phyloP scores from a whole-genome alignment of 2,113 vertebrate genomes.

The Campylomormyrus tamandua region DNA sequence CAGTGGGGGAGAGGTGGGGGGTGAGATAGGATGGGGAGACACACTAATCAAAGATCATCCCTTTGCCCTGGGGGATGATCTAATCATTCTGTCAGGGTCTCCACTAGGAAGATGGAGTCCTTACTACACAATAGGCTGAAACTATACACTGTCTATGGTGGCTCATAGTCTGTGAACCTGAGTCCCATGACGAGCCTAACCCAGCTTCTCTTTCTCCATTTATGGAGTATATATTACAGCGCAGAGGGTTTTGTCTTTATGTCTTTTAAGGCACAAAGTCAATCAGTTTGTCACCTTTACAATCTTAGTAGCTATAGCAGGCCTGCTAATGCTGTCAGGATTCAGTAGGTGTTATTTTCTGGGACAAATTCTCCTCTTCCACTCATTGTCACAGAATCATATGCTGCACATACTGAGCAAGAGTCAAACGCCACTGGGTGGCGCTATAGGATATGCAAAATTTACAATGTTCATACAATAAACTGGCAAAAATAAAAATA shows the following conservation, averaged over 20 bases:
- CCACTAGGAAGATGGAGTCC: background rate
- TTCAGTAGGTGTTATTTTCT: background rate
- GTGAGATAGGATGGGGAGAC: background rate
- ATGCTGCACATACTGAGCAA: background rate
- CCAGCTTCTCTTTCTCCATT: background rate
- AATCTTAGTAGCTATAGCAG: background rate
- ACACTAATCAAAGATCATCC: slow-evolving; percentile 19
- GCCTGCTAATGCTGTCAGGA: background rate
- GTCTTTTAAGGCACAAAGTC: background rate
- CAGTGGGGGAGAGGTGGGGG: background rate
- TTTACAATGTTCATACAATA: background rate
- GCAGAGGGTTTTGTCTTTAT: background rate
- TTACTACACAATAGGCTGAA: background rate
- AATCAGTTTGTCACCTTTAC: background rate
- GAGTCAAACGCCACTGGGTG: slow-evolving; percentile 10
- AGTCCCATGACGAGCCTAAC: background rate
- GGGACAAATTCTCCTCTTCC: background rate
- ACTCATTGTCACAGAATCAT: background rate
- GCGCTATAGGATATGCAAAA: slow-evolving; percentile 14
- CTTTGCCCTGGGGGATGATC: slow-evolving; percentile 13
- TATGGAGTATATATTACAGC: background rate
- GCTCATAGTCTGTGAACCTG: background rate
- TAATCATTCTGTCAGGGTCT: slow-evolving; percentile 13
- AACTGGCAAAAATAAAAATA: background rate
- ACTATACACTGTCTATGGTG: background rate